Base-by-base conservation (phyloP, 2,797 vertebrate genomes). In the Ctenosaura bakeri region DNA sequence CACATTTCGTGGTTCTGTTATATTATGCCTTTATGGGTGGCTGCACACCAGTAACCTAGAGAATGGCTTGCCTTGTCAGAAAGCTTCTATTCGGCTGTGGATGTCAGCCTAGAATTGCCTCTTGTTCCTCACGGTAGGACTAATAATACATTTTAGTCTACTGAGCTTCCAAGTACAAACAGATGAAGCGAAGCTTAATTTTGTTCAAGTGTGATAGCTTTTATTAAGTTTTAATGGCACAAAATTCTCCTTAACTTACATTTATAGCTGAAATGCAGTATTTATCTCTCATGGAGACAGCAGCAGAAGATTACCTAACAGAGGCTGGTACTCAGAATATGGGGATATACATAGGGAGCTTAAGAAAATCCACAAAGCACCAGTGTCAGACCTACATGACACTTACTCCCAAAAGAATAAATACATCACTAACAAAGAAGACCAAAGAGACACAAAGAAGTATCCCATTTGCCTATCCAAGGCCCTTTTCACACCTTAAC, bases 161-260 rank as follows among this genome's bases (percentile, higher is more conserved):
- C 83, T 91, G 64, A 90, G 66, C 83, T 96, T 94, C 38, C 46
- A 93, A 90, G 90, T 86, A 88, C 74, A 7, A 94, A 54, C 88
- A 88, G 85, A 87, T 93, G 92, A 95, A 95, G 82, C 69, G 89
- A 79, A 86, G 74, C 88, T 94, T 95, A 91, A 93, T 95, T 93
- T 94, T 92, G 69, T 91, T 88, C 92, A 90, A 56, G 64, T 91
- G 29, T 90, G 76, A 77, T 95, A 79, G 89, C 81, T 93, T 91
- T 88, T 93, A 59, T 93, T 92, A 77, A 90, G 35, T 93, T 94
- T 79, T 88, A 94, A 90, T 83, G 90, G 88, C 91, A 22, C 52
- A 94, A 88, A 94, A 89, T 92, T 90, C 1, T 89, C 91, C 87
- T 93, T 81, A 82, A 85, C 6, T 85, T 93, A 64, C 7, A 4